Percentiles rank a stretch among this genome's conserved stretches.
These are phyloP conservation scores for Ectropis grisescens DNA, from an alignment of 1,140 invertebrate species.

Conservation along the genomic window DNA sequence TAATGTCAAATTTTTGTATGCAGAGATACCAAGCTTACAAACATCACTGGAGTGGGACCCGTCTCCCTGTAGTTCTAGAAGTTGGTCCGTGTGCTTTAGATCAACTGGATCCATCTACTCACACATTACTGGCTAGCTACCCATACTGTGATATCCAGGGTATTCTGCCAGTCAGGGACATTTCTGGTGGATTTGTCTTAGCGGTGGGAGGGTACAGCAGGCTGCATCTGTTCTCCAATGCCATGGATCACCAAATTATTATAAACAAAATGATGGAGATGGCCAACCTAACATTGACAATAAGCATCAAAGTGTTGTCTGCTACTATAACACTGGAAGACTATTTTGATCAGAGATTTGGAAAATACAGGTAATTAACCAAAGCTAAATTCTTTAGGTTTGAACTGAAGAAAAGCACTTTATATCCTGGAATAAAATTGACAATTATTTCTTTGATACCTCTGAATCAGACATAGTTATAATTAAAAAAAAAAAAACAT, in stretches of 20 bases:
- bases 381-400: no score
- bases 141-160: constrained; percentile 82
- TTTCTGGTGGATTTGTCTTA: constrained; percentile 88
- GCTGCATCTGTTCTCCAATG: constrained; percentile 88
- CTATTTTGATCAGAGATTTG: constrained; percentile 88
- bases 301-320: constrained; percentile 86
- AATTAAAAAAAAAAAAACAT: no score
- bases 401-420: no score
- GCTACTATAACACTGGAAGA: constrained; percentile 88
- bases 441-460: no score
- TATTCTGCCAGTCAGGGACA: constrained; percentile 75
- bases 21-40: constrained; percentile 94
- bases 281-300: constrained; percentile 83
- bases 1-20: no score
- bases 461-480: no score
- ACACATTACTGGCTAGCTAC: constrained; percentile 86
- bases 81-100: constrained; percentile 90
- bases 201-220: constrained; percentile 89
- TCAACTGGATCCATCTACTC: constrained; percentile 89
- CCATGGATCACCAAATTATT: constrained; percentile 86
- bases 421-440: no score
- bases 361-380: constrained; percentile 84
- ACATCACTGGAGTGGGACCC: constrained; percentile 94
- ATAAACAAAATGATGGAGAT: constrained; percentile 87
- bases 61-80: constrained; percentile 89